Base-by-base conservation (phyloP, 1,140 invertebrate species). In the Drosophila mauritiana region DNA sequence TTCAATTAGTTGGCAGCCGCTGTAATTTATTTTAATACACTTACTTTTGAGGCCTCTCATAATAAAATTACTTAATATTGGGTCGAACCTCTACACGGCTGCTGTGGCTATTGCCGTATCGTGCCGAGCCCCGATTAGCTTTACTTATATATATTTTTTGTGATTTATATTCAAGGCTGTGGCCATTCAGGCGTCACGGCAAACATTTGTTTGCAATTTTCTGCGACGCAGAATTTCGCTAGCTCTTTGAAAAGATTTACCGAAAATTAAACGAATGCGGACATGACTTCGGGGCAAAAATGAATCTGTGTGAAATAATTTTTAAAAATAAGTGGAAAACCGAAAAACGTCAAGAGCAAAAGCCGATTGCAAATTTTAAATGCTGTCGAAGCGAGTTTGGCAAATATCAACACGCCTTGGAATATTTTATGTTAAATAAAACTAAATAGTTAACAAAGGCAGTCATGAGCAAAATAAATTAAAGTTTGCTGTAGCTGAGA, bases 11-110 rank as follows among this genome's bases (percentile, higher is more conserved):
- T 68, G 84, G 84, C 79, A 62, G 76, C 73, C 64, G 77, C 80
- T 57, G 76, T 51, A 88, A 88, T 88, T 88, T 83, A 80, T 75
- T 64, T 64, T 79, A 78, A 84, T 78, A 84, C 73, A 82, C 78
- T 82, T 73, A 79, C 80, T 79, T 80, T 73, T 73, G 65, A 61
- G 59, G 68, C 62, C 63, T 59, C 22, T 22, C 36, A 58, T 72
- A 62, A 57, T 57, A 73, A 86, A 86, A 86, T 89, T 86, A 79
- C 83, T 86, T 82, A 86, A 86, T 86, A 86, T 79, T 82, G 76
- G 70, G 51, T 56, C 62, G 72, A 51, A 48, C 59, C 52, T 46
- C 39, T 58, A 1, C 25, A 37, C 48, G 20, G 72, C 57, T 49
- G 61, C 42, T 75, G 69, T 39, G 37, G 61, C 51, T 42, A 25